Conservation (phyloP, 2,888 invertebrate species). For the Temnothorax unifasciatus region DNA sequence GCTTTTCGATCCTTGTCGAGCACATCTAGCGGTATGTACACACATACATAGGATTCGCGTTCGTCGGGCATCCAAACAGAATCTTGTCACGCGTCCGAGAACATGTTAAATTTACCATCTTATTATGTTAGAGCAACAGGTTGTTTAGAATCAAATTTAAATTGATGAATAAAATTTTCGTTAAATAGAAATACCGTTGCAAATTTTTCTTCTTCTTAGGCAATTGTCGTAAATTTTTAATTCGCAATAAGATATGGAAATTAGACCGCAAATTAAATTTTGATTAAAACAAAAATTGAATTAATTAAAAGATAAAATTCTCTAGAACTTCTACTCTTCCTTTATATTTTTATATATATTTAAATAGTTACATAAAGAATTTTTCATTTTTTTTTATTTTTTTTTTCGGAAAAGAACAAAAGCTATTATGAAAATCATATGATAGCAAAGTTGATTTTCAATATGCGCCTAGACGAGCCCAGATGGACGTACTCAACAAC, state of each 20-base stretch:
- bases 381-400: neutral
- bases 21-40: conserved; percentile 51
- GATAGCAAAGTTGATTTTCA: conserved; percentile 5
- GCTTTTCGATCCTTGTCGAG: conserved; percentile 68
- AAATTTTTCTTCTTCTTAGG: neutral
- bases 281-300: neutral
- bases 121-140: conserved; percentile 13
- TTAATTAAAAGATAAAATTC: neutral
- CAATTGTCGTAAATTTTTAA: neutral
- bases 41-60: conserved; percentile 20
- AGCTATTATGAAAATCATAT: neutral
- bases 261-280: neutral
- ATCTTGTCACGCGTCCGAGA: conserved; percentile 1
- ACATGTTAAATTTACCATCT: conserved; percentile 21
- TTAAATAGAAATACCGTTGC: neutral
- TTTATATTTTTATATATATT: neutral
- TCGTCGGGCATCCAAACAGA: conserved; percentile 39
- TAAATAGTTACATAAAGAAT: neutral
- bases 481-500: neutral
- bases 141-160: neutral
- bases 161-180: neutral
- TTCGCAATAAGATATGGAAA: neutral
- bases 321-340: neutral
- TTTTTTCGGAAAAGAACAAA: neutral
- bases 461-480: neutral